Conservation (phyloP, 2,113 vertebrate species). For the Progne subis region DNA sequence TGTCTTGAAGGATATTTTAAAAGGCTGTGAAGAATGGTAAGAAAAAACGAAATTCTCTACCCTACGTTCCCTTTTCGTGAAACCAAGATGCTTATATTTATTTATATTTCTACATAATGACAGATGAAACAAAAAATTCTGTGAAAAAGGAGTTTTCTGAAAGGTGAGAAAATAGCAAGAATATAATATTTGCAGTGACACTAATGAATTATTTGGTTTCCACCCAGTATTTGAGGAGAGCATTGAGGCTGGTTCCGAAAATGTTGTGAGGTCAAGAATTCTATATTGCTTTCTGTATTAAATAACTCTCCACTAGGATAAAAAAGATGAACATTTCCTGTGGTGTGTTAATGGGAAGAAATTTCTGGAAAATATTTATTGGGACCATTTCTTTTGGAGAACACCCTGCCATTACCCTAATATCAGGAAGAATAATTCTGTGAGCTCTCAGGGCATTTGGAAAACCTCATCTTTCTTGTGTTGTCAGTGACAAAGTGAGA, state of each 20-base stretch:
- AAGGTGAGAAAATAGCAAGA: not conserved
- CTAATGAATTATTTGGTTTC: not conserved
- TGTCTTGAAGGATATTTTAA: not conserved
- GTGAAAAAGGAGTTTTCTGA: not conserved
- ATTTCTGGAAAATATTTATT: not conserved
- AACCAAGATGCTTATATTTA: not conserved
- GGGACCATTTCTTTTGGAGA: not conserved
- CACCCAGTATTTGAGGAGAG: not conserved
- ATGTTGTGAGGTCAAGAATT: not conserved
- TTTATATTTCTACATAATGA: not conserved
- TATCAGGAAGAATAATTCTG: not conserved
- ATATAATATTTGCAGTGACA: not conserved
- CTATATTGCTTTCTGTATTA: not conserved
- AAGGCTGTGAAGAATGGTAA: not conserved
- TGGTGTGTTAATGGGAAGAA: not conserved
- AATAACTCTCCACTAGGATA: fast-evolving
- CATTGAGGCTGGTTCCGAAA: not conserved
- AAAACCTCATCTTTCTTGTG: not conserved
- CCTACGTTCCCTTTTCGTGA: not conserved
- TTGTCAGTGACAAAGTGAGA: not conserved
- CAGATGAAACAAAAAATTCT: not conserved
- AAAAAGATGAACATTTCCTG: not conserved
- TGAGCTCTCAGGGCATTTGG: not conserved
- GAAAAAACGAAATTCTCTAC: not conserved
- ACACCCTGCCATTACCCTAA: not conserved